A percentile compares a stretch with the other conserved stretches of the same genome.
These are phyloP conservation scores for Spheniscus mendiculus DNA, from an alignment of 2,113 vertebrate genomes.

Conservation along the genomic window DNA sequence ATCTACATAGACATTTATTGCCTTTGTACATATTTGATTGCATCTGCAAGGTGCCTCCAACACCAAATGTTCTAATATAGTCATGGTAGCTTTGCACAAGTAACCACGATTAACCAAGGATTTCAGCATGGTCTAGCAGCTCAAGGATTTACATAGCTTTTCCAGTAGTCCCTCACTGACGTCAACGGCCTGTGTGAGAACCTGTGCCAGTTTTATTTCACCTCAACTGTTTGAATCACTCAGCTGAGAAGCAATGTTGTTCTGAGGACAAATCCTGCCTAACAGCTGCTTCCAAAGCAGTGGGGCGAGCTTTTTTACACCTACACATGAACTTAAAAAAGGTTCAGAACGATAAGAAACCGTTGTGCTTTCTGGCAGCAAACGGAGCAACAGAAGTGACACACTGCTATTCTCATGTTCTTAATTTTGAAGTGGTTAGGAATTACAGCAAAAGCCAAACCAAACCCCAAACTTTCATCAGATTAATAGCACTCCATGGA, in stretches of 20 bases:
- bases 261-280: not conserved
- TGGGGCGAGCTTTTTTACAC: constrained; percentile 46
- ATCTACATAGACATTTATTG: not conserved
- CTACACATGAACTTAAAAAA: constrained; percentile 58
- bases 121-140: not conserved
- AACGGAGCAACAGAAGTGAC: not conserved
- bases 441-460: constrained; percentile 34
- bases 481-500: constrained; percentile 42
- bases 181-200: not conserved
- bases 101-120: not conserved
- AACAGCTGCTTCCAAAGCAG: constrained; percentile 27
- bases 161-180: not conserved
- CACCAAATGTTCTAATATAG: not conserved
- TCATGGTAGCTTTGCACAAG: not conserved
- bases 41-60: not conserved
- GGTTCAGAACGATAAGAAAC: constrained; percentile 58
- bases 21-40: not conserved
- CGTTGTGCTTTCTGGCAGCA: constrained; percentile 35
- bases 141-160: not conserved
- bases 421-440: constrained; percentile 8
- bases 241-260: not conserved
- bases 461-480: not conserved
- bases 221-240: not conserved
- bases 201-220: not conserved
- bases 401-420: not conserved